Conservation (phyloP, 1,140 invertebrate genomes). For the Atta texana region DNA sequence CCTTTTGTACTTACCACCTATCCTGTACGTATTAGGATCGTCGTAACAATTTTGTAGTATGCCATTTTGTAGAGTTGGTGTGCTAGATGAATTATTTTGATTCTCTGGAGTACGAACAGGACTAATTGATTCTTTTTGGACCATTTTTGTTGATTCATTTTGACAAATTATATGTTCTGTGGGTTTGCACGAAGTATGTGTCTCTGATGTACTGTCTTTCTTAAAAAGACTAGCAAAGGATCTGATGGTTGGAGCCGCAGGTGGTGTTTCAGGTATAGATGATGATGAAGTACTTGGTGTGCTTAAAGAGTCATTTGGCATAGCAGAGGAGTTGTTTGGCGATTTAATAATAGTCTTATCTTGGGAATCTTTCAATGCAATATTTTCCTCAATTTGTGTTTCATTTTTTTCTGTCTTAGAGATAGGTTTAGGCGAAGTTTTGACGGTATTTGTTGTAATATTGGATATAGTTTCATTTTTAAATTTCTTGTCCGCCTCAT, state of each 20-base stretch:
- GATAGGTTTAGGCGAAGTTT: constrained; percentile 65
- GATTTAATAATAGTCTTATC: constrained; percentile 53
- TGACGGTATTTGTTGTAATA: constrained; percentile 65
- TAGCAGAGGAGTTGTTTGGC: constrained; percentile 19
- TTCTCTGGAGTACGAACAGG: constrained; percentile 4
- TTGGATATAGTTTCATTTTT: constrained; percentile 70
- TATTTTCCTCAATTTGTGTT: constrained; percentile 52
- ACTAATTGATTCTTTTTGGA: constrained; percentile 60
- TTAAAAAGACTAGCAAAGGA: constrained; percentile 75
- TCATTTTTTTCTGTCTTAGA: constrained; percentile 56
- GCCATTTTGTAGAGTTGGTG: constrained; percentile 35
- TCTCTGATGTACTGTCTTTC: constrained; percentile 53
- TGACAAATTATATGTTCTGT: constrained; percentile 24
- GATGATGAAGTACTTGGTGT: constrained; percentile 33
- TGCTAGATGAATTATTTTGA: constrained; percentile 45
- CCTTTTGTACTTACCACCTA: constrained; percentile 87
- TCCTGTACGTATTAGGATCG: constrained; percentile 89
- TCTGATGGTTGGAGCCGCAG: constrained; percentile 22
- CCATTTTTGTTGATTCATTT: constrained; percentile 44
- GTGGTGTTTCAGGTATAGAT: constrained; percentile 19
- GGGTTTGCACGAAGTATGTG: constrained; percentile 32
- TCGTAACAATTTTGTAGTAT: constrained; percentile 80
- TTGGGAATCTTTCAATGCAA: constrained; percentile 27
- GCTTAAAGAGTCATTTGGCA: constrained; percentile 1
- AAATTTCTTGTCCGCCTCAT: constrained; percentile 74